Conservation (phyloP, 2,797 vertebrate genomes). For the Melanotaenia parkinsoni region DNA sequence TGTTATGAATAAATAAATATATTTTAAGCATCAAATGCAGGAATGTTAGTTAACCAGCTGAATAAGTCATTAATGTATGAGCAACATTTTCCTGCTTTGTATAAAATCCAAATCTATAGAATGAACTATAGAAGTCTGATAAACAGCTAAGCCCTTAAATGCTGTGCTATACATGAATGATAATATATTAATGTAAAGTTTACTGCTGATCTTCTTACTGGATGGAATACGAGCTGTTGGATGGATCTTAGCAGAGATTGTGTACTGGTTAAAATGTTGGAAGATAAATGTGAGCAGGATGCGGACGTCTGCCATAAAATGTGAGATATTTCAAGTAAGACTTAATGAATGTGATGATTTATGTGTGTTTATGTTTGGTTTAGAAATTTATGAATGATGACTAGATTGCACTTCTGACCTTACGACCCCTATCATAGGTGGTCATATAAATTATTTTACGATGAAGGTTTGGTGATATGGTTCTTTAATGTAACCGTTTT, state of each 20-base stretch:
- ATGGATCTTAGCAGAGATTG: not conserved
- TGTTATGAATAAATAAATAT: not conserved
- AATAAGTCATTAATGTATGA: not conserved
- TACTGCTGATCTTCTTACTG: not conserved
- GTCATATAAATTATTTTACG: not conserved
- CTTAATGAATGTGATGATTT: conserved; percentile 2
- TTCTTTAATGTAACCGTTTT: not conserved
- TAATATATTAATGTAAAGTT: too few species aligned
- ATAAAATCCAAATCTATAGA: not conserved
- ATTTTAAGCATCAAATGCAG: not conserved
- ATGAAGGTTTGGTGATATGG: not conserved
- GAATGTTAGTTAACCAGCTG: not conserved
- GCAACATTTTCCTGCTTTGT: not conserved
- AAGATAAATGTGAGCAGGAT: conserved; percentile 3
- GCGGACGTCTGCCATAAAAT: not conserved
- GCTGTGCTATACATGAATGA: not conserved
- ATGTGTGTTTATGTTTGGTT: conserved; percentile 6
- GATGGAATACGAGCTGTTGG: not conserved
- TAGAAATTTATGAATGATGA: conserved; percentile 8
- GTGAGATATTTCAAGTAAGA: not conserved
- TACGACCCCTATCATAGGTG: not conserved
- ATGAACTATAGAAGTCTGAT: not conserved
- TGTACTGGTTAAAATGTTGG: not conserved
- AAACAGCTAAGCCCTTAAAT: not conserved
- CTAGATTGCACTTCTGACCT: conserved; percentile 15